Base-by-base conservation (phyloP, 2,113 vertebrate species). In the Brachyhypopomus occidentalis region DNA sequence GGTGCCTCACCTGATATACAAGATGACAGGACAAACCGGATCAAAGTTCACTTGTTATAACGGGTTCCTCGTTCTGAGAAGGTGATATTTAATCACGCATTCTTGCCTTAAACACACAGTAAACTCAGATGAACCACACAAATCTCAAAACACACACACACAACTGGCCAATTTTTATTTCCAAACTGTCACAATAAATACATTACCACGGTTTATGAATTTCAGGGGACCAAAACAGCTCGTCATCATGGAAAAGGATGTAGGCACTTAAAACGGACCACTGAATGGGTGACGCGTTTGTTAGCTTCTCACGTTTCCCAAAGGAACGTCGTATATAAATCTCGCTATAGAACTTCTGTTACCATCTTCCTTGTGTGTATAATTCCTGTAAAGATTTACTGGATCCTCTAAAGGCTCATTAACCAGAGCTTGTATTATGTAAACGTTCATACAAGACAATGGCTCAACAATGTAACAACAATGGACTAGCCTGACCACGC, bases 111-210 rank as follows among this genome's bases (percentile, higher is more conserved):
- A 3, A 34, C 25, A 30, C 27, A 16, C 62, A 52, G 5, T 34
- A 20, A 17, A 23, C 14, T 36, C 6, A 16, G 20, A 66, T 14
- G 9, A 36, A 5, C 9, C n/a, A 71, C 23, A 76, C 9, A 70
- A 55, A 19, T 23, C 17, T 75, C 25, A 58, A 45, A 62, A n/a
- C 48, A 36, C n/a, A n/a, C n/a, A 27, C 30, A 71, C 25, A 30
- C 30, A 30, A 67, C 64, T 34, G 41, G 17, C 30, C 60, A 75
- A 73, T 78, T 86, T 80, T 69, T n/a, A 76, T 81, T 66, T 79
- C 78, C 30, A 82, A 48, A n/a, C 45, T 79, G 83, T 82, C 86
- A 89, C 88, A 90, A 90, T 91, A 91, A 91, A 92, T 91, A 89
- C 60, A 84, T 85, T 76, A 62, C 86, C 78, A 84, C 75, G 82